Evolutionary conservation across 2,888 invertebrate species (phyloP).

Genomic region (Rambutsinella grinnellia): DNA sequence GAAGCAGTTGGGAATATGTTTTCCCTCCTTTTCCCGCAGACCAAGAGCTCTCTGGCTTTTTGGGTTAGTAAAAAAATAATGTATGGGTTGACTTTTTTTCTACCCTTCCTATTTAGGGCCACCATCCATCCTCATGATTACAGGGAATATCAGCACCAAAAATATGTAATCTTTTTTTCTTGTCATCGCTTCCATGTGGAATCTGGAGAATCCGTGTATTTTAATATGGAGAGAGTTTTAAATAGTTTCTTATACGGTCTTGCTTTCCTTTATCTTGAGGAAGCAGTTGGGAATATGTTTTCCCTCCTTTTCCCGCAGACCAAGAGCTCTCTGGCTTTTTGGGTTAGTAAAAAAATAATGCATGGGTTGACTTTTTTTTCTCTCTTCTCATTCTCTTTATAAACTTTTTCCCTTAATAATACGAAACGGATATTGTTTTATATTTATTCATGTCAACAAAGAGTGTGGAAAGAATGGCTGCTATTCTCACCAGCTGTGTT

Average conservation of each 20-base stretch:
- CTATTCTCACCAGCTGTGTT: constrained; percentile 40
- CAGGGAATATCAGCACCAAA: neutral
- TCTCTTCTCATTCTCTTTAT: too few species aligned
- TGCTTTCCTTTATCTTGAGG: neutral
- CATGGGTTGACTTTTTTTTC: too few species aligned
- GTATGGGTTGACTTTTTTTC: too few species aligned
- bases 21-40: neutral
- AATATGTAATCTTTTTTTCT: neutral
- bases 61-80: constrained; percentile 35
- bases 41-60: constrained; percentile 2
- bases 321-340: constrained; percentile 33
- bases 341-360: constrained; percentile 36
- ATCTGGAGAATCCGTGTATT: neutral
- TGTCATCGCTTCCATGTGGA: neutral
- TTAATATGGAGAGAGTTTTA: neutral
- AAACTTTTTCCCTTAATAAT: too few species aligned
- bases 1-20: neutral
- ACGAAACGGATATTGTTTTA: neutral
- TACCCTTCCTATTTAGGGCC: neutral
- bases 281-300: neutral
- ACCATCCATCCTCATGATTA: neutral
- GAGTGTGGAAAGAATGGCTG: constrained; percentile 13
- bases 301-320: constrained; percentile 39
- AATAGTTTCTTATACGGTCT: too few species aligned
- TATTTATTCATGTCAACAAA: neutral